phyloP scores from a whole-genome alignment of 1,140 invertebrate species.

The Lasioglossum albipes region DNA sequence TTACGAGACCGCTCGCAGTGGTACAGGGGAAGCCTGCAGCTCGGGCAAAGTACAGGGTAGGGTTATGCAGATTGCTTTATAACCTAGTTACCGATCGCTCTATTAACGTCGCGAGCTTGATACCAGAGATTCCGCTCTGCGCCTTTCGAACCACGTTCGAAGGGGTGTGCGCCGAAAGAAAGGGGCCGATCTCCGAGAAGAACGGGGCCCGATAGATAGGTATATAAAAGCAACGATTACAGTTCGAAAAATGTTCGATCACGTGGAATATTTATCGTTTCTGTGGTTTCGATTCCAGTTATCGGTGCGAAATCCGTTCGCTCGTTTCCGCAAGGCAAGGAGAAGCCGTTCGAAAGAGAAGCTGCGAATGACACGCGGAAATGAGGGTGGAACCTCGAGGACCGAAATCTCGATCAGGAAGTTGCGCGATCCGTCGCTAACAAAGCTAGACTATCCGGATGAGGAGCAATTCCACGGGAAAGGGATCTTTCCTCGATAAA shows the following conservation, averaged over 20 bases:
- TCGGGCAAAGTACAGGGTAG: constrained; percentile 71
- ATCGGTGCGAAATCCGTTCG: too few species aligned
- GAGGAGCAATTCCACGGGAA: constrained; percentile 2
- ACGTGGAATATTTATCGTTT: too few species aligned
- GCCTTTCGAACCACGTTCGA: constrained; percentile 3
- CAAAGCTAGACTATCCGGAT: not conserved
- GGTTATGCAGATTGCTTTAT: constrained; percentile 81
- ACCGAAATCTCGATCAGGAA: constrained; percentile 11
- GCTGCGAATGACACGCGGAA: constrained; percentile 73
- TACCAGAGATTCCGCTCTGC: constrained; percentile 30
- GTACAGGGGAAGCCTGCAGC: constrained; percentile 48
- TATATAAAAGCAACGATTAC: too few species aligned
- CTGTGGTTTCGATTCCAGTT: too few species aligned
- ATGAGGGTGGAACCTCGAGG: constrained; percentile 58
- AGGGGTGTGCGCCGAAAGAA: constrained; percentile 20
- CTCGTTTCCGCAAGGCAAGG: too few species aligned
- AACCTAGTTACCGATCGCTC: constrained; percentile 79
- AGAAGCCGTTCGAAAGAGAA: not conserved
- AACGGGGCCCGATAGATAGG: too few species aligned
- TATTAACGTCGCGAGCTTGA: constrained; percentile 74
- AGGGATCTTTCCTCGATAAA: not conserved
- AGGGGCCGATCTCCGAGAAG: not conserved
- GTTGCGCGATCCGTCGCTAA: not conserved
- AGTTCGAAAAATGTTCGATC: too few species aligned
- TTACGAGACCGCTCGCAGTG: constrained; percentile 68